These are phyloP conservation scores for Lithophane semibrunnea DNA, from an alignment of 2,888 invertebrate genomes.

Conservation along the genomic window DNA sequence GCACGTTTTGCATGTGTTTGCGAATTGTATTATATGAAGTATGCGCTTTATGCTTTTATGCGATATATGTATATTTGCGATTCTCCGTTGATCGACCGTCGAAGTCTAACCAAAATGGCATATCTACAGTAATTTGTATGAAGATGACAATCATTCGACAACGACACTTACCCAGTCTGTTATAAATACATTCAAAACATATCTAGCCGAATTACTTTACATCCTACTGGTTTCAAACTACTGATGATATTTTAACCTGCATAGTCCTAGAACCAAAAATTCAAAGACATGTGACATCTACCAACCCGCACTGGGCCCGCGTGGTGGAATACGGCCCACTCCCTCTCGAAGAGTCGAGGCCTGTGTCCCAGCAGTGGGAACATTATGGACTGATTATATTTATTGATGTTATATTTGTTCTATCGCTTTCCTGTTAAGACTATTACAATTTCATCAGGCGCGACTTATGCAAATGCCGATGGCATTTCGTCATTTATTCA, in stretches of 20 bases:
- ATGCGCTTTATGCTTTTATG: background rate
- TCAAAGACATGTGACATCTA: too few relatives aligned
- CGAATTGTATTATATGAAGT: too few relatives aligned
- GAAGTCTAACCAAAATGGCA: background rate
- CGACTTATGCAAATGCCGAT: background rate
- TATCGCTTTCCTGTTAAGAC: background rate
- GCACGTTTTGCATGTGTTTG: background rate
- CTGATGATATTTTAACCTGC: slow-evolving; percentile 5
- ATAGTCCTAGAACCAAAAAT: too few relatives aligned
- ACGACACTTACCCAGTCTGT: slow-evolving; percentile 46
- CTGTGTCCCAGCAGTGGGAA: too few relatives aligned
- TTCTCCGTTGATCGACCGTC: too few relatives aligned
- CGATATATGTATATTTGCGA: background rate
- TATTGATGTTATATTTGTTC: slow-evolving; percentile 11
- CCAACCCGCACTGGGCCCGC: too few relatives aligned
- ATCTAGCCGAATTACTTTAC: slow-evolving; percentile 47
- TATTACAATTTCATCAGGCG: background rate
- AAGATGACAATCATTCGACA: slow-evolving; percentile 29
- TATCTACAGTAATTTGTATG: slow-evolving; percentile 26
- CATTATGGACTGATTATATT: too few relatives aligned
- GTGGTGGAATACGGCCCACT: too few relatives aligned
- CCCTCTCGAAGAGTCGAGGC: too few relatives aligned
- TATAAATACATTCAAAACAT: slow-evolving; percentile 35
- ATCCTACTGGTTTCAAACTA: slow-evolving; percentile 44
- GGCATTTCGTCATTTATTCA: background rate